Conservation (phyloP, 1,140 invertebrate species). For the Zaprionus lachaisei region DNA sequence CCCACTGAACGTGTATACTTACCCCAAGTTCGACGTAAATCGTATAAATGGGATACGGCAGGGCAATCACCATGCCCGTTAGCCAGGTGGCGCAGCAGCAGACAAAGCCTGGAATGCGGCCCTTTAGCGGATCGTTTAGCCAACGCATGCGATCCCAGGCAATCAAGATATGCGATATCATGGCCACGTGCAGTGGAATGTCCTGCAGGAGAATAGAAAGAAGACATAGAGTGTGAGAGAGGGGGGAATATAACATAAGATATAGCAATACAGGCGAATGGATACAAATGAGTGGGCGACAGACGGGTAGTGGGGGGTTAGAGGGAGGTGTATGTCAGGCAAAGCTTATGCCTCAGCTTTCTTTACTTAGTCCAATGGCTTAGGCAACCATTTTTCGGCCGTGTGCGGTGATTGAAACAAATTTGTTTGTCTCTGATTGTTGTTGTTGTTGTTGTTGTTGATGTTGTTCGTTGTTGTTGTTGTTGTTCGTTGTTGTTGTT, state of each 20-base stretch:
- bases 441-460: neutral
- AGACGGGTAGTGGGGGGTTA: neutral
- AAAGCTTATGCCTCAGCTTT: slow-evolving; percentile 24
- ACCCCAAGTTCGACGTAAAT: slow-evolving; percentile 89
- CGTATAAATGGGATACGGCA: slow-evolving; percentile 91
- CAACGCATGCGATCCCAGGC: slow-evolving; percentile 89
- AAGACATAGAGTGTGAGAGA: slow-evolving; percentile 7
- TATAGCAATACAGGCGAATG: slow-evolving; percentile 2
- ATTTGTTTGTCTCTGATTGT: slow-evolving; percentile 56
- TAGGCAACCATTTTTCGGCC: slow-evolving; percentile 51
- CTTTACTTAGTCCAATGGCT: slow-evolving; percentile 49
- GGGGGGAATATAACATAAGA: neutral
- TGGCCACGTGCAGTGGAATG: slow-evolving; percentile 89
- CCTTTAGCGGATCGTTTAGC: slow-evolving; percentile 87
- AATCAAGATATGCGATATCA: slow-evolving; percentile 89
- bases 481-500: slow-evolving; percentile 11
- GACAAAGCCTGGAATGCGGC: slow-evolving; percentile 88
- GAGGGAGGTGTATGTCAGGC: neutral
- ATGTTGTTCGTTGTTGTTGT: neutral
- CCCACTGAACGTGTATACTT: slow-evolving; percentile 71
- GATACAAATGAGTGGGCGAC: neutral
- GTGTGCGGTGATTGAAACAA: slow-evolving; percentile 65
- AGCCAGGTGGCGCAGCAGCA: slow-evolving; percentile 90
- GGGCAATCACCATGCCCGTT: slow-evolving; percentile 88
- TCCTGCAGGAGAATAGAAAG: slow-evolving; percentile 85